Evolutionary conservation across 92 coral and sea anemone species (phyloP), one percentile per base, ranked within the genome.

Genomic region (Epizoanthus scotinus): DNA sequence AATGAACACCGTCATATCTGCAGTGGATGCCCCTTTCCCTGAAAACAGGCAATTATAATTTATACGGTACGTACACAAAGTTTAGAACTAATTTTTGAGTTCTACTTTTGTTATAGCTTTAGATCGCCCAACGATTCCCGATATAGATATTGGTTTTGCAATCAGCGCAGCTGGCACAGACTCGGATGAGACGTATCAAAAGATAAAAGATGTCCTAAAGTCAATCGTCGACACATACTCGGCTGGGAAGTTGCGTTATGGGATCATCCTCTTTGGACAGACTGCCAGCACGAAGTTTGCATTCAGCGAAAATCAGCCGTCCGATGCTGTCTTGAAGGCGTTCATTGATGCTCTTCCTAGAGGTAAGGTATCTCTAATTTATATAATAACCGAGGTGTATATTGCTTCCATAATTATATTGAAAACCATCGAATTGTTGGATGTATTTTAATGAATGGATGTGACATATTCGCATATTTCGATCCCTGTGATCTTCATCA

Each of bases 101-200:
- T 26, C 15, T 19, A 21, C 59, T 57, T n/a, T 10, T 10, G 20
- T 75, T 59, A 15, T 19, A 75, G 81, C 68, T 59, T 55, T 21
- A 5, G 55, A 60, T 10, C 81, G 81, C 38, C 81, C 81, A 50
- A 47, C 81, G 29, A 47, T 80, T 40, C 77, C 73, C 5, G 59
- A 54, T 63, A 73, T 86, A 14, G 89, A 86, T 81, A 72, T 86
- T 59, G 84, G 83, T 6, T 86, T 80, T 63, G 89, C 83, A 18
- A 83, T 81, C 73, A 84, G 89, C 55, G 70, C 89, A 17, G 81
- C 73, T 38, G 71, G 78, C 15, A 66, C 28, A 22, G 36, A 72
- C 40, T 79, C 89, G 20, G 68, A 63, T 8, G 70, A 81, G 36
- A 58, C 72, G 5, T 81, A 72, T 50, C 77, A 63, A 25, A 81